Percentiles rank a stretch among this genome's conserved stretches.
phyloP scores from a whole-genome alignment of 2,797 vertebrate genomes.

The Molossus molossus region DNA sequence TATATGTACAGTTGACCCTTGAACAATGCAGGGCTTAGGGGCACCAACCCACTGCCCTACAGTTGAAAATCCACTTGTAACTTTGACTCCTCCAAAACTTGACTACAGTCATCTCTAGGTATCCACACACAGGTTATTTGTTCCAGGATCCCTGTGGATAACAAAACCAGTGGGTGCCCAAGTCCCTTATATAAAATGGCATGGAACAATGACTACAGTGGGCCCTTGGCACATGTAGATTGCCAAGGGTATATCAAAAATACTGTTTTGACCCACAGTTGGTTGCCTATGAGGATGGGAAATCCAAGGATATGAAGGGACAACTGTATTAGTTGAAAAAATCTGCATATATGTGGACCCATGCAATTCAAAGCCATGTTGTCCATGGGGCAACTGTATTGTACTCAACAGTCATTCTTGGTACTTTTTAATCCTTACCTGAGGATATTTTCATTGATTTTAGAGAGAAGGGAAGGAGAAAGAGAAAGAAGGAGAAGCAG shows the following conservation, averaged over 20 bases:
- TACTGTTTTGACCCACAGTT: neutral
- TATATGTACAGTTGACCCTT: neutral
- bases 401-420: neutral
- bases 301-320: neutral
- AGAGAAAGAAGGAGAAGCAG: neutral
- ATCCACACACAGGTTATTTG: neutral
- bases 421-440: neutral
- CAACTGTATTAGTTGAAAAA: neutral
- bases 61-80: neutral
- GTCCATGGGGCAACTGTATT: neutral
- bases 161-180: neutral
- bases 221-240: neutral
- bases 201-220: neutral
- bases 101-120: neutral
- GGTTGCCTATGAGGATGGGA: neutral
- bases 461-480: neutral
- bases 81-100: neutral
- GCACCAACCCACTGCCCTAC: neutral
- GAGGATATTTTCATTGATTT: neutral
- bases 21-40: neutral
- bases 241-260: neutral
- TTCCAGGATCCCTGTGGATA: neutral
- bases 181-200: neutral
- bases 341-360: neutral
- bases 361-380: neutral